A percentile compares a stretch with the other conserved stretches of the same genome.
phyloP scores from a whole-genome alignment of 1,140 invertebrate species.

The Drosophila triauraria region DNA sequence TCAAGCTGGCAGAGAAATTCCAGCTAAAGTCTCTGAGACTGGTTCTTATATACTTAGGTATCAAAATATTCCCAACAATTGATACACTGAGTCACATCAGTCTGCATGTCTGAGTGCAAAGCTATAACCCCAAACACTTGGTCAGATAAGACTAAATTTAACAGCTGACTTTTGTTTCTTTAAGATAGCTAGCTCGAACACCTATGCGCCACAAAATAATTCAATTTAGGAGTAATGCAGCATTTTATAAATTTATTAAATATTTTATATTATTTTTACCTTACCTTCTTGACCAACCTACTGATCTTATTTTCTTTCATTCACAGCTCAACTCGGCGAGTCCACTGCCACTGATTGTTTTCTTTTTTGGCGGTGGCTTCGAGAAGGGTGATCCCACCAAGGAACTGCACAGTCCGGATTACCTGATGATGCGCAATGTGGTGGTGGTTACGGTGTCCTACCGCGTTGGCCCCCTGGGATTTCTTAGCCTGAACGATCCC shows the following conservation, averaged over 20 bases:
- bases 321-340: constrained; percentile 46
- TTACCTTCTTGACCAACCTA: too few species aligned
- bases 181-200: not conserved
- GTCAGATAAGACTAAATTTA: constrained; percentile 10
- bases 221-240: too few species aligned
- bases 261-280: too few species aligned
- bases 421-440: constrained; percentile 86
- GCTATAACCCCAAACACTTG: not conserved
- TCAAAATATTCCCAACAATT: not conserved
- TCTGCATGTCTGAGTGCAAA: not conserved
- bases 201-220: not conserved
- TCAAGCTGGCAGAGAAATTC: too few species aligned
- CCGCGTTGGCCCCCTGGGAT: constrained; percentile 86
- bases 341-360: constrained; percentile 70
- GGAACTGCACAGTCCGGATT: constrained; percentile 85
- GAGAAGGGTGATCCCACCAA: constrained; percentile 84
- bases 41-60: not conserved
- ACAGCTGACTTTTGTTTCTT: not conserved
- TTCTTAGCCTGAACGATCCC: constrained; percentile 86
- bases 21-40: too few species aligned
- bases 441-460: constrained; percentile 85
- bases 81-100: not conserved
- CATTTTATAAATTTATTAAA: not conserved
- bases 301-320: not conserved
- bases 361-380: constrained; percentile 89